Evolutionary conservation across 2,113 vertebrate species (phyloP).

Genomic region (Dromaius novaehollandiae): DNA sequence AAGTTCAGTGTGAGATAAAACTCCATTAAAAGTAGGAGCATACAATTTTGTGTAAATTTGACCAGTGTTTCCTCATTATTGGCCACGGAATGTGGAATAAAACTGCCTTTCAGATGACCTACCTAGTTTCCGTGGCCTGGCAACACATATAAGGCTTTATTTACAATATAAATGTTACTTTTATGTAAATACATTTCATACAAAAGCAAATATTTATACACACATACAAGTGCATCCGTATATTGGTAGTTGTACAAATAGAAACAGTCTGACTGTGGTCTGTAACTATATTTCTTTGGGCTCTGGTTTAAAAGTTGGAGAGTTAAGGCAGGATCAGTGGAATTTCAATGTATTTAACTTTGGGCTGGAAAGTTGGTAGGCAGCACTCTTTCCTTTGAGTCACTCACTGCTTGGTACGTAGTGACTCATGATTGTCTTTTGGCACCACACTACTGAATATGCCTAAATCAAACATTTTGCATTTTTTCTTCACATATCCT

Average conservation of each 20-base stretch:
- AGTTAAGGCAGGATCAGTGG: neutral
- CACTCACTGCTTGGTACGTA: neutral
- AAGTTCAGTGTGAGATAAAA: neutral
- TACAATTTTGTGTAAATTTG: neutral
- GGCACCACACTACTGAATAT: neutral
- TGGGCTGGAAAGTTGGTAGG: neutral
- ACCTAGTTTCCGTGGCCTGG: neutral
- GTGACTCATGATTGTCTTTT: neutral
- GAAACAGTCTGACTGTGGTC: neutral
- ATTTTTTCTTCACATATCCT: constrained; percentile 8
- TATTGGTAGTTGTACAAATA: neutral
- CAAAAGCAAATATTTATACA: neutral
- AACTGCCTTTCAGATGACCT: constrained; percentile 1
- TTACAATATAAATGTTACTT: neutral
- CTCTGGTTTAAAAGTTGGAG: neutral
- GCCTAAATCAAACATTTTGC: neutral
- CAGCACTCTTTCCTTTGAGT: neutral
- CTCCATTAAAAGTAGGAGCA: neutral
- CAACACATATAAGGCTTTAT: neutral
- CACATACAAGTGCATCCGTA: neutral
- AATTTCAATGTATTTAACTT: neutral
- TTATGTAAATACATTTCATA: neutral
- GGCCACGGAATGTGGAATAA: neutral
- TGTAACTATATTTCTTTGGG: neutral
- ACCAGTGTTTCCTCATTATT: neutral